A percentile compares a stretch with the other conserved stretches of the same genome.
These are phyloP conservation scores for Drosophila hamatofila DNA, from an alignment of 2,888 invertebrate species.

Conservation along the genomic window DNA sequence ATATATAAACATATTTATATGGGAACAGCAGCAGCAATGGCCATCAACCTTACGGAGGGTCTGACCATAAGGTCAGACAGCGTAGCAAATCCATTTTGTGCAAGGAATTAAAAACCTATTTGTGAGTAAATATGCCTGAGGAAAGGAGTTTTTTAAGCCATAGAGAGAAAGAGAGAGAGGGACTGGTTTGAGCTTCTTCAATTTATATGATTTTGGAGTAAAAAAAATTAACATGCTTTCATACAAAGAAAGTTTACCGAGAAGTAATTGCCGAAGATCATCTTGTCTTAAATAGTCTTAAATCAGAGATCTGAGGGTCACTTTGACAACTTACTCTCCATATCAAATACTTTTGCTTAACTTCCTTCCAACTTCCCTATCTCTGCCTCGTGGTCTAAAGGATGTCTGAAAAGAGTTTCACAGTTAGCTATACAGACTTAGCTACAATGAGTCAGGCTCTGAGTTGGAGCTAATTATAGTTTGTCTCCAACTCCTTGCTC, in stretches of 20 bases:
- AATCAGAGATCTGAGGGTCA: no score
- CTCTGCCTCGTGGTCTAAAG: no score
- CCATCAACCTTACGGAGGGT: slow-evolving; percentile 11
- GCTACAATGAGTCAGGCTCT: no score
- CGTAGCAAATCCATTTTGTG: slow-evolving; percentile 40
- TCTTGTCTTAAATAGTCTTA: background rate
- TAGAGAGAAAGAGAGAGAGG: background rate
- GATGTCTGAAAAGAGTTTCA: no score
- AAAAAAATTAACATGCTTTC: background rate
- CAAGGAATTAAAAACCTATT: slow-evolving; percentile 27
- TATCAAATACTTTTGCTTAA: background rate
- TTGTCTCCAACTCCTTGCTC: background rate
- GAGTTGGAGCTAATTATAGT: no score
- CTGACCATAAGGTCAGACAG: slow-evolving; percentile 49
- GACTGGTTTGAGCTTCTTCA: background rate
- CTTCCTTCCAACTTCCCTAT: background rate
- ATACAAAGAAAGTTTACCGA: background rate
- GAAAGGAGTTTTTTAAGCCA: background rate
- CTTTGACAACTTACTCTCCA: background rate
- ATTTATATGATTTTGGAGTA: background rate
- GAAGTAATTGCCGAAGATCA: background rate
- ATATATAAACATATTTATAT: background rate
- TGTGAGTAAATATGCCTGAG: slow-evolving; percentile 13
- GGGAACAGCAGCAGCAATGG: slow-evolving; percentile 9
- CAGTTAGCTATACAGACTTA: no score